Evolutionary conservation across 2,113 vertebrate species (phyloP).

Genomic region (Carassius auratus): DNA sequence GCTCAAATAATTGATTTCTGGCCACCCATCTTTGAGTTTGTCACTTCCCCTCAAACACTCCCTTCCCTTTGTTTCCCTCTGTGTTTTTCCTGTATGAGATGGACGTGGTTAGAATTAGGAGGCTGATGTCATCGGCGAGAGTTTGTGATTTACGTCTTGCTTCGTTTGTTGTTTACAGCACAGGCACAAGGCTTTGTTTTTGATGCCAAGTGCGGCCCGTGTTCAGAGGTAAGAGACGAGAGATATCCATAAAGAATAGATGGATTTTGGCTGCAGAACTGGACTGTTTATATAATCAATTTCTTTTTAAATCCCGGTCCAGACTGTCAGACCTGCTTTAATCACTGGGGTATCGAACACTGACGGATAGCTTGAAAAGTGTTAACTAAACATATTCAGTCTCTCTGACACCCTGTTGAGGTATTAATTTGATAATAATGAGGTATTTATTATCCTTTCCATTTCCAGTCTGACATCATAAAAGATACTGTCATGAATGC

Average conservation of each 20-base stretch:
- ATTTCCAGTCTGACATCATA: not conserved
- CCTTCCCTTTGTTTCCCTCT: not conserved
- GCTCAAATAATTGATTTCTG: not conserved
- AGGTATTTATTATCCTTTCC: constrained; percentile 29
- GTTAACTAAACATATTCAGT: constrained; percentile 6
- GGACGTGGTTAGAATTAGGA: not conserved
- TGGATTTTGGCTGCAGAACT: not conserved
- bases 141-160: not conserved
- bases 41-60: not conserved
- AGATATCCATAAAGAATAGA: not conserved
- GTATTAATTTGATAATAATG: not conserved
- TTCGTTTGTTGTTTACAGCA: not conserved
- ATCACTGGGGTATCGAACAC: not conserved
- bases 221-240: not conserved
- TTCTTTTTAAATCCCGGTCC: not conserved
- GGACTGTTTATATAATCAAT: constrained; percentile 14
- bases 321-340: not conserved
- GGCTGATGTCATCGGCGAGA: not conserved
- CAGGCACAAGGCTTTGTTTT: not conserved
- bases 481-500: not conserved
- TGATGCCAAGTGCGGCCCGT: not conserved
- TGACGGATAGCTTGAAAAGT: not conserved
- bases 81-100: not conserved
- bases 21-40: not conserved
- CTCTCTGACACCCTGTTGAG: not conserved